These are phyloP conservation scores for Cephalopholis sonnerati DNA, from an alignment of 2,113 vertebrate genomes.

Conservation along the genomic window DNA sequence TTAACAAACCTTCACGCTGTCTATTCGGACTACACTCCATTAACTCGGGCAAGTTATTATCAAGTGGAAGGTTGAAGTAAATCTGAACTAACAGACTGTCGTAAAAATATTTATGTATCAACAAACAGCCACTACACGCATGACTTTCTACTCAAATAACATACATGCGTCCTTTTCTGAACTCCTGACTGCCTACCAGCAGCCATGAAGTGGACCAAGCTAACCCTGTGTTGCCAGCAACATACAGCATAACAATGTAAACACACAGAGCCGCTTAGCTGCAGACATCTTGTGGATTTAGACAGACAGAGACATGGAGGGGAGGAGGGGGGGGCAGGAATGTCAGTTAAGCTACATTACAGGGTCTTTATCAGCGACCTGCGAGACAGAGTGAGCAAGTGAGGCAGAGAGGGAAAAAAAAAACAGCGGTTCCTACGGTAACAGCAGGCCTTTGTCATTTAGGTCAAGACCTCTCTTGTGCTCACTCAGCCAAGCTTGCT, in stretches of 20 bases:
- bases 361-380: slow-evolving; percentile 38
- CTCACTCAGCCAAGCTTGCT: slow-evolving; percentile 55
- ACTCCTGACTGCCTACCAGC: slow-evolving; percentile 40
- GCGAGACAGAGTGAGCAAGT: slow-evolving; percentile 18
- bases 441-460: slow-evolving; percentile 66
- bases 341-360: slow-evolving; percentile 49
- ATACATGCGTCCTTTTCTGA: slow-evolving; percentile 42
- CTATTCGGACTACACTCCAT: slow-evolving; percentile 1
- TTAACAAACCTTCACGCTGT: slow-evolving; percentile 29
- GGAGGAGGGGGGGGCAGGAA: slow-evolving; percentile 46
- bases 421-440: slow-evolving; percentile 54
- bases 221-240: slow-evolving; percentile 60
- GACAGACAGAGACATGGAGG: slow-evolving; percentile 27
- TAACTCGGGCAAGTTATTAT: not conserved
- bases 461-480: slow-evolving; percentile 64
- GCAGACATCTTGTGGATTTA: slow-evolving; percentile 25
- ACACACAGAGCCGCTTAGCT: slow-evolving; percentile 59
- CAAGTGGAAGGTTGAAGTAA: not conserved
- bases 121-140: slow-evolving; percentile 26
- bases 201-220: slow-evolving; percentile 27
- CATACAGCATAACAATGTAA: slow-evolving; percentile 63
- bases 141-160: slow-evolving; percentile 57
- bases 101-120: slow-evolving; percentile 27
- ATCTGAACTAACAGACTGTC: not conserved
- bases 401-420: slow-evolving; percentile 13